Conservation (phyloP, 2,113 vertebrate genomes). For the Nematolebias whitei region DNA sequence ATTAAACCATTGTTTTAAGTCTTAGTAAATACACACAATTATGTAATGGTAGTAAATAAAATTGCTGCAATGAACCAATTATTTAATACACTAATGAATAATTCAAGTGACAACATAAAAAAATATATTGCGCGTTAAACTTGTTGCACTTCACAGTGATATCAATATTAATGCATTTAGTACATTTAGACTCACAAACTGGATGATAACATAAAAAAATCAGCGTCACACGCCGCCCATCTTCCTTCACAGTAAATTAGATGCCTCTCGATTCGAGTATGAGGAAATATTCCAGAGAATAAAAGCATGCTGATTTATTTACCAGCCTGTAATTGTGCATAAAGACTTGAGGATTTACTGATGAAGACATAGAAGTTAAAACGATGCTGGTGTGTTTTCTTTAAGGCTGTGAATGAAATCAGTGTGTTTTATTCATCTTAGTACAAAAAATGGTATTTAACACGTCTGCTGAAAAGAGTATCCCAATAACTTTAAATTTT, state of each 20-base stretch:
- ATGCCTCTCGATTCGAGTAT: not conserved
- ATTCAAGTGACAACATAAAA: too few species aligned
- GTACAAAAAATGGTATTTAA: not conserved
- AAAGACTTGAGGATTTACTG: not conserved
- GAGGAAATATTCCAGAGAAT: not conserved
- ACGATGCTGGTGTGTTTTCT: not conserved
- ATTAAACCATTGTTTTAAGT: too few species aligned
- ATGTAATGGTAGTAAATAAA: too few species aligned
- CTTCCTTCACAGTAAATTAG: not conserved
- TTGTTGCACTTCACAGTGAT: too few species aligned
- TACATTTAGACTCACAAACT: not conserved
- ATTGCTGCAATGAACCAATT: too few species aligned
- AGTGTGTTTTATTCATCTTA: not conserved
- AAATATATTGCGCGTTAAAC: too few species aligned
- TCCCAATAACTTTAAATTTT: too few species aligned
- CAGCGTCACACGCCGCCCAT: not conserved
- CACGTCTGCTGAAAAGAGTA: not conserved
- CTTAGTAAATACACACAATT: too few species aligned
- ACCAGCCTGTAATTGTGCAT: not conserved
- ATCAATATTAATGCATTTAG: not conserved
- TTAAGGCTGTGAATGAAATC: not conserved
- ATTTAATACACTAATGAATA: too few species aligned
- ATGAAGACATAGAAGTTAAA: not conserved
- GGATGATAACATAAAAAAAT: too few species aligned
- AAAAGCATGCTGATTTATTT: not conserved